phyloP scores from a whole-genome alignment of 1,140 invertebrate species.

The Asbolus verrucosus region DNA sequence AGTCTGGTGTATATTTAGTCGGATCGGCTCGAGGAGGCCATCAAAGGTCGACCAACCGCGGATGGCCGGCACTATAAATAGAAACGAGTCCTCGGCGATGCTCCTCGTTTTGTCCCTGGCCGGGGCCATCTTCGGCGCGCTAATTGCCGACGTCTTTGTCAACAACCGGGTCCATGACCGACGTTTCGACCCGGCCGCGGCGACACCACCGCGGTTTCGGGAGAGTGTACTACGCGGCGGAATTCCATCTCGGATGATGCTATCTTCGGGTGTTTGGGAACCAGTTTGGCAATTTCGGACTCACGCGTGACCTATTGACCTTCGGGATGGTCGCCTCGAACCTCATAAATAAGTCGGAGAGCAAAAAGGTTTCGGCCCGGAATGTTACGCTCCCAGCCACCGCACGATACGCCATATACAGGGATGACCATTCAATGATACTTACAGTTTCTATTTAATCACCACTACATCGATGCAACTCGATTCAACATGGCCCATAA shows the following conservation, averaged over 20 bases:
- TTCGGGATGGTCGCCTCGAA: neutral
- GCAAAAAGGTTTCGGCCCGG: conserved; percentile 1
- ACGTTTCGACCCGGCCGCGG: neutral
- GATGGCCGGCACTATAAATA: conserved; percentile 36
- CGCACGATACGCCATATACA: neutral
- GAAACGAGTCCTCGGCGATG: conserved; percentile 28
- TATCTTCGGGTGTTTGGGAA: neutral
- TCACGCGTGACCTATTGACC: conserved; percentile 9
- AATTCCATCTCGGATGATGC: neutral
- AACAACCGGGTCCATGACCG: conserved; percentile 4
- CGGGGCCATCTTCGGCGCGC: neutral
- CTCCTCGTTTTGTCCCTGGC: neutral
- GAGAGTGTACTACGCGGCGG: neutral
- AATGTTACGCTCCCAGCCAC: conserved; percentile 1
- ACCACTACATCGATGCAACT: no score
- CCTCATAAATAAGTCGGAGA: conserved; percentile 10
- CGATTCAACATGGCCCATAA: no score
- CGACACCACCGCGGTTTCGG: no score
- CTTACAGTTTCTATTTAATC: no score
- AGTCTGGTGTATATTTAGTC: conserved; percentile 42
- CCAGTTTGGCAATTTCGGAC: conserved; percentile 5
- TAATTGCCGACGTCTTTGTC: neutral
- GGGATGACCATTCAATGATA: no score
- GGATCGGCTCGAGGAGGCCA: conserved; percentile 29
- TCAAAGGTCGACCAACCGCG: conserved; percentile 39